Percentiles rank a stretch among this genome's conserved stretches.
These are phyloP conservation scores for Labrus mixtus DNA, from an alignment of 2,113 vertebrate species.

Conservation along the genomic window DNA sequence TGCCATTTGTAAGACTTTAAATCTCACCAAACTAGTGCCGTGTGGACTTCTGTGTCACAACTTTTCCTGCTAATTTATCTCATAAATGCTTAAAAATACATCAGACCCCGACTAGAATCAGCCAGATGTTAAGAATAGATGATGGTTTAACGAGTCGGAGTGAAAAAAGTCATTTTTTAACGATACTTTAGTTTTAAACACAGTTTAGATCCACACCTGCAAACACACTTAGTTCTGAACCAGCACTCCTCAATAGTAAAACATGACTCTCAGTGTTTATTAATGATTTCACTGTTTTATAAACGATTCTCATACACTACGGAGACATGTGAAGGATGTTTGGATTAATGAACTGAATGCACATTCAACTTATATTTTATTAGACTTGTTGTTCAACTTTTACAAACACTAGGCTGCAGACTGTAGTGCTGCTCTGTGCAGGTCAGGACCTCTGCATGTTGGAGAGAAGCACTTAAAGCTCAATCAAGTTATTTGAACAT, in stretches of 20 bases:
- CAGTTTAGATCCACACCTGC: not conserved
- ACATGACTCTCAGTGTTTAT: not conserved
- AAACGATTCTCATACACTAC: too few relatives aligned
- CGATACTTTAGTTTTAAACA: not conserved
- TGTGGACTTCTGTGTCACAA: not conserved
- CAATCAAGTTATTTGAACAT: too few relatives aligned
- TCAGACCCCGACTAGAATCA: rapidly evolving
- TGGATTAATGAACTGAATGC: too few relatives aligned
- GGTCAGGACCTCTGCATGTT: too few relatives aligned
- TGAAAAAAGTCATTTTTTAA: not conserved
- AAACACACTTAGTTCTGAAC: not conserved
- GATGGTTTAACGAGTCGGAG: not conserved
- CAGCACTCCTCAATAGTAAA: too few relatives aligned
- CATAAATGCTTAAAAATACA: not conserved
- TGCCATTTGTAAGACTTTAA: not conserved
- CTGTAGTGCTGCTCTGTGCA: too few relatives aligned
- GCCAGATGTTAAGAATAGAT: not conserved
- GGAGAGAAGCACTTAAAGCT: too few relatives aligned
- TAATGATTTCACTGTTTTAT: not conserved
- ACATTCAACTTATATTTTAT: too few relatives aligned
- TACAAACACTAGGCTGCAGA: too few relatives aligned
- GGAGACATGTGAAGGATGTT: too few relatives aligned
- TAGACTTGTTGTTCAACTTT: too few relatives aligned
- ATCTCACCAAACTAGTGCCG: not conserved
- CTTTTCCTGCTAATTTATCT: not conserved